Evolutionary conservation across 2,113 vertebrate genomes (phyloP).

Genomic region (Oryzias javanicus): DNA sequence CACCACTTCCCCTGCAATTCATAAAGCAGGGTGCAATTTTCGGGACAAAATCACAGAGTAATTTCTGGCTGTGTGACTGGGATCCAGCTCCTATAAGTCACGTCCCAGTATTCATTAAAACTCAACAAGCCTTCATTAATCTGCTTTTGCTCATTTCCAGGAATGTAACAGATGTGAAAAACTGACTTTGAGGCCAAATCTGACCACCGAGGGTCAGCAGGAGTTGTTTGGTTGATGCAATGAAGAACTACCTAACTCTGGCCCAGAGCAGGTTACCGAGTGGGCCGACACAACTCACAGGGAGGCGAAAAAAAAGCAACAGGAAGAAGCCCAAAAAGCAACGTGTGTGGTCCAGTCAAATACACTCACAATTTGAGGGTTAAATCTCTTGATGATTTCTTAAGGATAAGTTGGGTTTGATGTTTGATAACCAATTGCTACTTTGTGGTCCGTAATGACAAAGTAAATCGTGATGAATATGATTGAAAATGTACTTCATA

Average conservation of each 20-base stretch:
- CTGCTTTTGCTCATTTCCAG: constrained; percentile 16
- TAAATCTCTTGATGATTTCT: not conserved
- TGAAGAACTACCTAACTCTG: not conserved
- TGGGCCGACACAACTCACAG: constrained; percentile 2
- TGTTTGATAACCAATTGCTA: not conserved
- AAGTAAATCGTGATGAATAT: too few species aligned
- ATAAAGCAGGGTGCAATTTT: constrained; percentile 19
- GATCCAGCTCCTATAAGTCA: constrained; percentile 27
- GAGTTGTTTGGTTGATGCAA: constrained; percentile 11
- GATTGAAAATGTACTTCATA: too few species aligned
- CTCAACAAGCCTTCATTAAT: constrained; percentile 31
- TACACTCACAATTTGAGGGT: not conserved
- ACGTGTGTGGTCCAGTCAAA: too few species aligned
- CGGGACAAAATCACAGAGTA: constrained; percentile 44
- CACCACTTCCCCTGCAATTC: constrained; percentile 36
- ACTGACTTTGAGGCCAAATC: not conserved
- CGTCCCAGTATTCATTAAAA: constrained; percentile 26
- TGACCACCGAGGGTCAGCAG: constrained; percentile 22
- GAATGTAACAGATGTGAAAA: constrained; percentile 25
- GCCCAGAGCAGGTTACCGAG: constrained; percentile 5
- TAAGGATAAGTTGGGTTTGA: not conserved
- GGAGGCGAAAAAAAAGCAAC: not conserved
- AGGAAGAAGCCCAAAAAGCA: not conserved
- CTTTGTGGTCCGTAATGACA: too few species aligned
- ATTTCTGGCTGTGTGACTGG: constrained; percentile 28